A percentile compares a stretch with the other conserved stretches of the same genome.
phyloP scores from a whole-genome alignment of 2,113 vertebrate genomes.

The Ondatra zibethicus region DNA sequence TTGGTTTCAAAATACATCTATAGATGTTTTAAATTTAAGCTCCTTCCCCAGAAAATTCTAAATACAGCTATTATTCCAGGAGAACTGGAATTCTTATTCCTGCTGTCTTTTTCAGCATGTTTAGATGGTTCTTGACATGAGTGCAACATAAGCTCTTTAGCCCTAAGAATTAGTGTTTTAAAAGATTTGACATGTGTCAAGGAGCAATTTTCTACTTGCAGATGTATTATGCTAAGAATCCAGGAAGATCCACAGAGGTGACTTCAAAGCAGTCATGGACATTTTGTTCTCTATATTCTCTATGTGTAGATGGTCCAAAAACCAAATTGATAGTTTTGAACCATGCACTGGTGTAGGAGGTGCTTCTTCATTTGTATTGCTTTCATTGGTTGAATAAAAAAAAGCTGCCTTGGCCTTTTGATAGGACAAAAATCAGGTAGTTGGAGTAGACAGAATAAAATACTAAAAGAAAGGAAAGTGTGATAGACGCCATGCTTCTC shows the following conservation, averaged over 20 bases:
- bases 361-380: no score
- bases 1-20: not conserved
- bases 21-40: not conserved
- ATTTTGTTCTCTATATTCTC: not conserved
- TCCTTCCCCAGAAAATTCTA: constrained; percentile 13
- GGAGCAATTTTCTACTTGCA: constrained; percentile 14
- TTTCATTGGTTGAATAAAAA: no score
- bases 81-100: no score
- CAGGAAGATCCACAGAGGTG: not conserved
- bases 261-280: not conserved
- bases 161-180: not conserved
- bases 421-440: no score
- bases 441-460: no score
- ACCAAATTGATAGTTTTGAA: not conserved
- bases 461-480: no score
- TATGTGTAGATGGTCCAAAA: not conserved
- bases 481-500: no score
- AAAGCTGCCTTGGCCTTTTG: no score
- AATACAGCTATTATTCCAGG: not conserved
- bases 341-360: no score
- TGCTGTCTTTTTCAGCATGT: not conserved
- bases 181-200: not conserved
- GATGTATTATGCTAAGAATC: not conserved
- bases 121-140: not conserved
- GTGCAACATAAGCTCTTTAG: not conserved